Base-by-base conservation (phyloP, 1,140 invertebrate genomes). In the Bombus pascuorum region DNA sequence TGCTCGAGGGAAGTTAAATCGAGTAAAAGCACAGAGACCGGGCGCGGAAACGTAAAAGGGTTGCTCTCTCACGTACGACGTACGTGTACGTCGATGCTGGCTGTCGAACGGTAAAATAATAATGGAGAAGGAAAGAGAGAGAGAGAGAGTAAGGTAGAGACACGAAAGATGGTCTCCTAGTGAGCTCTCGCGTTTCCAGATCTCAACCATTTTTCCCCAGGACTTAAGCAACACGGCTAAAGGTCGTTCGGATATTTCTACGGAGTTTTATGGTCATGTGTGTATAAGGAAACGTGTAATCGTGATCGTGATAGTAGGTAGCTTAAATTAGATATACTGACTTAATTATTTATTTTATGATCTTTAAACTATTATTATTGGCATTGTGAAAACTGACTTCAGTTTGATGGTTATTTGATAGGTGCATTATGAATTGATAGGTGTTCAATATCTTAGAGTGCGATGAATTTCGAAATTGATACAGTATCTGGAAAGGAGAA, bases 61-160 rank as follows among this genome's bases (percentile, higher is more conserved):
- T 90, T 92, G 89, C 88, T 85, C 42, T 83, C 86, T 87, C 92
- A 92, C 91, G 92, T 92, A 90, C 91, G 65, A 3, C 68, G 80
- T 90, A 93, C 92, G 92, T 93, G 92, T 91, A 91, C 87, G 91
- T 91, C 92, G 91, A 92, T 93, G 89, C 82, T 82, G 72, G 71
- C 85, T 85, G 83, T 87, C 91, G 86, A 89, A 85, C 89, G 83
- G 85, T 93, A 91, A 93, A 93, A 93, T 93, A 93, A 93, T 93
- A 93, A 92, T 90, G 87, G 88, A 72, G 83, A n/a, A 74, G 75
- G 42, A 25, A 72, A 32, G 66, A 34, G 10, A 22, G 15, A 5
- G 15, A 34, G n/a, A 28, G 25, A n/a, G 15, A n/a, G 22, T 1
- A 34, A 37, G 22, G 53, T 39, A 81, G 87, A 90, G 82, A 81